Evolutionary conservation across 2,888 invertebrate species (phyloP), one percentile per base, ranked within the genome.

Genomic region (Lymantria dispar): DNA sequence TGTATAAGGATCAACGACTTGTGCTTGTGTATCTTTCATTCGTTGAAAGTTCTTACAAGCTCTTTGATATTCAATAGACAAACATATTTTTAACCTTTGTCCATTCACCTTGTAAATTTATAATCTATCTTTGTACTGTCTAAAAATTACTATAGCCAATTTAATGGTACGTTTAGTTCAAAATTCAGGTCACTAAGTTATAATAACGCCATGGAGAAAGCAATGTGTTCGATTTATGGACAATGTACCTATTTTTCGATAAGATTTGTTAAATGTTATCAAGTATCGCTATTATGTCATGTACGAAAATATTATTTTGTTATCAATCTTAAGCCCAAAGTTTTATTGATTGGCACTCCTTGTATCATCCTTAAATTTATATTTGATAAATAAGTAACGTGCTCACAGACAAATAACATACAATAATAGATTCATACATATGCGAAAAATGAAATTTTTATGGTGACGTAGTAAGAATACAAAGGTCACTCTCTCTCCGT

Each of bases 371-470:
- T 44, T 56, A 22, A 64, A 38, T 38, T 38, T 38, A 38, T n/a
- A 11, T 9, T 11, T 38, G 13, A 12, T n/a, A 38, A 39, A 41
- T 33, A 36, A 44, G 36, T 48, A 40, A 43, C 31, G 38, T 43
- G 43, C 37, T 54, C 52, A 52, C 60, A 56, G 50, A 55, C 48
- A 54, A 54, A 57, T 50, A 42, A 54, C 43, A 58, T 53, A 43
- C 42, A 51, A 61, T 54, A 54, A 50, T 60, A 62, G 5, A 22
- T 22, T 22, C 2, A 22, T 22, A 9, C 33, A 33, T 33, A 33
- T 15, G 8, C 39, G 50, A 52, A 50, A 49, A 33, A 36, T 45
- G 11, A 36, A 22, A 43, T 15, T 33, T 39, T 39, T 22, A 3
- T 12, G 13, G 2, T 38, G n/a, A 11, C 43, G 13, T 38, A 38